Evolutionary conservation across 2,797 vertebrate species (phyloP), one percentile per base, ranked within the genome.

Genomic region (Falco peregrinus): DNA sequence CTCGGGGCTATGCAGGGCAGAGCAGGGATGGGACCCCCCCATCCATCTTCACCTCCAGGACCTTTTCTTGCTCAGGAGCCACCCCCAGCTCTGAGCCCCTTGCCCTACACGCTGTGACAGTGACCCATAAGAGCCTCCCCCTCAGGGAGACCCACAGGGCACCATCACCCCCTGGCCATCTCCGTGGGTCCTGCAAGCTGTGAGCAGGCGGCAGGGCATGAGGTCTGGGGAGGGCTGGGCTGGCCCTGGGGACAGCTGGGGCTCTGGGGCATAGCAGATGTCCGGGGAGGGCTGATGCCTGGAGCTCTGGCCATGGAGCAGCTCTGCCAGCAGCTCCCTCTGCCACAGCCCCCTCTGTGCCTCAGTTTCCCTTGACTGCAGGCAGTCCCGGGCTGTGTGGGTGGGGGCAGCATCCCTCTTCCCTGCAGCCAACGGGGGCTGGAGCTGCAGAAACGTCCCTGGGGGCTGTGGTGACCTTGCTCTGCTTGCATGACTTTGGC

Each of bases 71-170:
- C 18, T 51, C 57, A 15, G 1, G 2, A 39, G 13, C 43, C 43
- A 16, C 11, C 35, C 28, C 47, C n/a, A 16, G 14, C 33, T 2
- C 1, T 8, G 48, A 87, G 41, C n/a, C 47, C 24, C 75, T 75
- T 7, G 2, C 14, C 50, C 28, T 0, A 0, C 9, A 9, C 2
- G 1, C 59, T 3, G 1, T 33, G n/a, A 21, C 17, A 16, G 20
- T 28, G 54, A 59, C 7, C 20, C 39, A 31, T 19, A 2, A 67
- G 39, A 84, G 5, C 41, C 10, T 9, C 47, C 14, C 22, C 28
- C 10, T 11, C 4, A 11, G 56, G 51, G 76, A 78, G 2, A 81
- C 11, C 29, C 29, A 8, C n/a, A 33, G 50, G 50, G 24, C 26
- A 29, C 53, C 26, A 4, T 20, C 57, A 11, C 41, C 5, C 28